Evolutionary conservation across 53 echinoderm and acorn worm species (phyloP).

Genomic region (Crossaster papposus): DNA sequence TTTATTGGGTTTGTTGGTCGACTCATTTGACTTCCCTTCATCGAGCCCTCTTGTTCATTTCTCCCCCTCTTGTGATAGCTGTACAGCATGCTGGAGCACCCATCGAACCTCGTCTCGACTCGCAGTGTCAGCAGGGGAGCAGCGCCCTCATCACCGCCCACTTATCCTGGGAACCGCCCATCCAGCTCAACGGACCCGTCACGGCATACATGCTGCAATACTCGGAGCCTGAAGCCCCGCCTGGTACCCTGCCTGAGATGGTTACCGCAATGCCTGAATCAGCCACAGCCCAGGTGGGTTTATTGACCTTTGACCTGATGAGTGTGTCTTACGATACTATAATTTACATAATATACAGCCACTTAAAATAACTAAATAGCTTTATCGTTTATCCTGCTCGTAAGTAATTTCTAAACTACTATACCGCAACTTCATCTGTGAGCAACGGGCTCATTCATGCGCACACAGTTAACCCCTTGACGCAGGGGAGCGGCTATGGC

Average conservation of each 20-base stretch:
- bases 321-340: neutral
- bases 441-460: no score
- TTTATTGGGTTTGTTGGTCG: neutral
- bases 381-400: no score
- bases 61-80: constrained; percentile 5
- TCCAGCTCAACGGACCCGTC: constrained; percentile 26
- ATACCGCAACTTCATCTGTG: no score
- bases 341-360: no score
- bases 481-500: no score
- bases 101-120: constrained; percentile 40
- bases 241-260: constrained; percentile 21
- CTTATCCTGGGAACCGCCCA: constrained; percentile 55
- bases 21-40: neutral
- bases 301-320: neutral
- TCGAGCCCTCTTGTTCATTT: neutral
- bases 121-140: constrained; percentile 34
- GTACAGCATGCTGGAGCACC: constrained; percentile 54
- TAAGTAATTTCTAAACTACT: no score
- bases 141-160: constrained; percentile 15
- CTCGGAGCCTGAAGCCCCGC: constrained; percentile 18
- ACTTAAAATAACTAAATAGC: no score
- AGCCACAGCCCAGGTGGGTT: neutral
- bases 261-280: constrained; percentile 25
- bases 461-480: no score
- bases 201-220: constrained; percentile 47